Evolutionary conservation across 2,113 vertebrate species (phyloP).

Genomic region (Numenius arquata): DNA sequence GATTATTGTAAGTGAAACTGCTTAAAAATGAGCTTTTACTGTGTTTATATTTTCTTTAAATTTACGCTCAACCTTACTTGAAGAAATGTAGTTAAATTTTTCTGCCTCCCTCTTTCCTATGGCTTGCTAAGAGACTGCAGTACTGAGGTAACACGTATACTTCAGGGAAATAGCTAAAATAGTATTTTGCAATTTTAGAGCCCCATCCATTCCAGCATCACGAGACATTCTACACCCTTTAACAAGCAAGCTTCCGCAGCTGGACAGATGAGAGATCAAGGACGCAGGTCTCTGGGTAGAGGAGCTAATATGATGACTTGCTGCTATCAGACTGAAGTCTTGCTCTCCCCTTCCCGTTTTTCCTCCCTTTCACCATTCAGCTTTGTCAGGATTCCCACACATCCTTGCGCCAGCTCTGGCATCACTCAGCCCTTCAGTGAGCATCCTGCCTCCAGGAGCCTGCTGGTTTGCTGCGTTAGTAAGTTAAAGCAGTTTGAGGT

Average conservation of each 20-base stretch:
- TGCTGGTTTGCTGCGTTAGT: background rate
- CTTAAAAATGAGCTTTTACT: background rate
- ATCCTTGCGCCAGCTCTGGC: background rate
- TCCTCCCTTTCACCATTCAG: background rate
- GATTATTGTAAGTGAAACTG: background rate
- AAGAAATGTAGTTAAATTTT: background rate
- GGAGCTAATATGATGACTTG: background rate
- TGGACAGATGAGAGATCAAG: background rate
- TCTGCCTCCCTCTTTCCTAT: background rate
- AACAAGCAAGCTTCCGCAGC: background rate
- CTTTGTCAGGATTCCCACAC: fast-evolving
- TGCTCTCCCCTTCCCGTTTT: background rate
- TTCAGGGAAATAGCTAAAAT: background rate
- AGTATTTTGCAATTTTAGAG: background rate
- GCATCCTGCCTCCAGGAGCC: background rate
- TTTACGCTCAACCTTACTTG: background rate
- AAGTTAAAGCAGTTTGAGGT: background rate
- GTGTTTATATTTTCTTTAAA: background rate
- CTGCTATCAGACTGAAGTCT: background rate
- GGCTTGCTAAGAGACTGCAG: background rate
- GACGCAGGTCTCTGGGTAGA: background rate
- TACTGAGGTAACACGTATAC: background rate
- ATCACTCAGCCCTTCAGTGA: background rate
- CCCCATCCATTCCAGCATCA: background rate
- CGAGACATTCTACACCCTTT: background rate